Conservation (phyloP, 2,888 invertebrate species). For the Globia sparganii region DNA sequence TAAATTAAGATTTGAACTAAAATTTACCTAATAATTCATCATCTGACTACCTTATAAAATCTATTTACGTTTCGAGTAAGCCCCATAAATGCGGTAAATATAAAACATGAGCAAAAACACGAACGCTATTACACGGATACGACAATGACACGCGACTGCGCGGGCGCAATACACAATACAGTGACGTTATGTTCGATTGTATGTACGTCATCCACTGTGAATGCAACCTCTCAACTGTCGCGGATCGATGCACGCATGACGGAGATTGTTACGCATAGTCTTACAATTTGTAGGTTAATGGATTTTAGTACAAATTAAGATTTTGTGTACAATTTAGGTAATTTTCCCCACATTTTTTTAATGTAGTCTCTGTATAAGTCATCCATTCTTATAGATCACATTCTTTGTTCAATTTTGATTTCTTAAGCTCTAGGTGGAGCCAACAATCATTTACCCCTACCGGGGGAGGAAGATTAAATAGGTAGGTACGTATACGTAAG, state of each 20-base stretch:
- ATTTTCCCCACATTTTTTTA: no score
- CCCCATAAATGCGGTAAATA: constrained; percentile 19
- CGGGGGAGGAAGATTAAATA: background rate
- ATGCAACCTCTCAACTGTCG: constrained; percentile 35
- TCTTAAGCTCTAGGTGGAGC: background rate
- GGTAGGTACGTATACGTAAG: background rate
- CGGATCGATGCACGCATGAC: constrained; percentile 36
- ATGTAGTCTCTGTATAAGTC: background rate
- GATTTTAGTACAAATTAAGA: background rate
- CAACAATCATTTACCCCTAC: background rate
- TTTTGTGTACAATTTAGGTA: background rate
- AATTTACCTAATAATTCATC: background rate
- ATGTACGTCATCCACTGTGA: constrained; percentile 21
- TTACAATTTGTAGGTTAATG: background rate
- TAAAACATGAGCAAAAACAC: constrained; percentile 37
- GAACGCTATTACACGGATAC: constrained; percentile 39
- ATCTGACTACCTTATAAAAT: no score
- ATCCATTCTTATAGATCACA: background rate
- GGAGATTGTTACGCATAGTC: constrained; percentile 15
- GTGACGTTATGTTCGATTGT: constrained; percentile 26
- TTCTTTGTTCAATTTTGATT: background rate
- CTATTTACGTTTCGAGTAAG: background rate
- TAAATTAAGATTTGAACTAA: background rate
- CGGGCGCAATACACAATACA: constrained; percentile 39
- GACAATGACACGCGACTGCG: constrained; percentile 51